These are phyloP conservation scores for Gonatopus flavifemur DNA, from an alignment of 1,140 invertebrate species.

Conservation along the genomic window DNA sequence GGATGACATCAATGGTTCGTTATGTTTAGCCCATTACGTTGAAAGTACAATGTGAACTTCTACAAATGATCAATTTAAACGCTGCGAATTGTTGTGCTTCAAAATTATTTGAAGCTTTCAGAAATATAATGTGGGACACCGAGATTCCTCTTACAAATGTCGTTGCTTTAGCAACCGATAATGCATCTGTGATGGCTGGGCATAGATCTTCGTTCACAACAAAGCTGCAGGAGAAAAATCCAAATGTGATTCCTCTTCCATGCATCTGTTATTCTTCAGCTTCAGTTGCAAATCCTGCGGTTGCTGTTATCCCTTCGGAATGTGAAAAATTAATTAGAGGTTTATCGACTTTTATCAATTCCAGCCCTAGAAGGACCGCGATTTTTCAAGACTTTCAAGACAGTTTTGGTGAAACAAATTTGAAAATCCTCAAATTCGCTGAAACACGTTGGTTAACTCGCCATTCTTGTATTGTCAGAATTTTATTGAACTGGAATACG, in stretches of 20 bases:
- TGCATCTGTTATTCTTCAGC: not conserved
- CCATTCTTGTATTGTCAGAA: not conserved
- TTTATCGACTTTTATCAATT: not conserved
- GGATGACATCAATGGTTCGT: too few species aligned
- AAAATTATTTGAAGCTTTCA: conserved; percentile 1
- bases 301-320: not conserved
- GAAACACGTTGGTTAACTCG: conserved; percentile 1
- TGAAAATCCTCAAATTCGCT: not conserved
- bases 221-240: not conserved
- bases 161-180: not conserved
- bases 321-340: not conserved
- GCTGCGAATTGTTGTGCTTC: conserved; percentile 4
- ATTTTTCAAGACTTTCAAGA: not conserved
- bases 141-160: not conserved
- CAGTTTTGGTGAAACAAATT: not conserved
- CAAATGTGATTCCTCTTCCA: not conserved
- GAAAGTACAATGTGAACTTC: not conserved
- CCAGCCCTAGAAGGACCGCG: not conserved
- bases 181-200: not conserved
- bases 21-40: conserved; percentile 3
- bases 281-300: not conserved
- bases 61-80: conserved; percentile 2
- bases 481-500: not conserved
- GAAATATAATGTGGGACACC: not conserved
- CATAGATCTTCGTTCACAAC: not conserved